phyloP scores from a whole-genome alignment of 2,888 invertebrate genomes.

The Cryptocephalus primarius region DNA sequence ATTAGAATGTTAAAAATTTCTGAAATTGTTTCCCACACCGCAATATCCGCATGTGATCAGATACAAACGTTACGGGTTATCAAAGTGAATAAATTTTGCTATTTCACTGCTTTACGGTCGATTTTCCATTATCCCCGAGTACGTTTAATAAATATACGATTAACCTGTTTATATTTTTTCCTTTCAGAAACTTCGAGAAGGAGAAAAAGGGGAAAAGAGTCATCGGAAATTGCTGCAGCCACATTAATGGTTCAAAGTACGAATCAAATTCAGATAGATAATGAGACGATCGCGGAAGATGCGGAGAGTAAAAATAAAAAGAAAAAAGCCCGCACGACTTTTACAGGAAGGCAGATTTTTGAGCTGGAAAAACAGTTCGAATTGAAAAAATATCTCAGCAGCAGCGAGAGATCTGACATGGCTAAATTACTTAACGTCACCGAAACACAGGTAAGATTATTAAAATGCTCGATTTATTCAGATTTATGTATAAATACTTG shows the following conservation, averaged over 20 bases:
- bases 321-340: slow-evolving; percentile 88
- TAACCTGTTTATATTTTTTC: background rate
- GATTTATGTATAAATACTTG: too few relatives aligned
- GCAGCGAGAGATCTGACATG: slow-evolving; percentile 89
- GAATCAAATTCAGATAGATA: slow-evolving; percentile 13
- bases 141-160: too few relatives aligned
- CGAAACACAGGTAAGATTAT: slow-evolving; percentile 77
- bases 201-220: slow-evolving; percentile 30
- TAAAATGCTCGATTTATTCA: too few relatives aligned
- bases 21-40: too few relatives aligned
- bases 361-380: slow-evolving; percentile 95
- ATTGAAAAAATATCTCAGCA: slow-evolving; percentile 90
- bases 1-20: too few relatives aligned
- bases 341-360: slow-evolving; percentile 92
- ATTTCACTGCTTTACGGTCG: too few relatives aligned
- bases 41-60: too few relatives aligned
- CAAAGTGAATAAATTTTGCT: too few relatives aligned
- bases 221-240: too few relatives aligned
- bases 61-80: too few relatives aligned
- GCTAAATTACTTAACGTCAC: slow-evolving; percentile 88
- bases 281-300: slow-evolving; percentile 38
- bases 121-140: too few relatives aligned
- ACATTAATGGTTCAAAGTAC: too few relatives aligned
- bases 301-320: slow-evolving; percentile 47
- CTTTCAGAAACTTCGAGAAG: slow-evolving; percentile 29